A percentile compares a stretch with the other conserved stretches of the same genome.
Conservation (phyloP, 2,888 invertebrate species). For the Troides helena region DNA sequence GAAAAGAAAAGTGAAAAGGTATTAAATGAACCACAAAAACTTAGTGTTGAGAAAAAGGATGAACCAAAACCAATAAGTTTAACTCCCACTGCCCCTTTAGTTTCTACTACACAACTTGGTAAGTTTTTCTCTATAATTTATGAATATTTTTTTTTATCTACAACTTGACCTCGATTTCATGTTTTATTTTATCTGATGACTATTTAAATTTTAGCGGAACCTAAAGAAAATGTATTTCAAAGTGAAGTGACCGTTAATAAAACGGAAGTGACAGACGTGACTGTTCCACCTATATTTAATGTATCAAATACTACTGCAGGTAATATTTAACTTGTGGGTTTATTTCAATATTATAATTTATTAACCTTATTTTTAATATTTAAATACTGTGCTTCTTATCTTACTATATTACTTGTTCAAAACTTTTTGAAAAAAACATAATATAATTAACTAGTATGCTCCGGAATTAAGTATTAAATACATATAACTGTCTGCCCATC, state of each 20-base stretch:
- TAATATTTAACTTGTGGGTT: neutral
- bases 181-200: neutral
- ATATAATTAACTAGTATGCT: too few relatives aligned
- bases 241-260: constrained; percentile 38
- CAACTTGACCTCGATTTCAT: neutral
- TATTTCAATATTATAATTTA: neutral
- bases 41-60: constrained; percentile 40
- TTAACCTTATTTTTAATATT: too few relatives aligned
- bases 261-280: constrained; percentile 32
- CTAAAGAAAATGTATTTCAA: constrained; percentile 37
- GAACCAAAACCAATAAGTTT: constrained; percentile 45
- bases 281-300: constrained; percentile 45
- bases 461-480: neutral
- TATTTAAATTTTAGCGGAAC: constrained; percentile 38
- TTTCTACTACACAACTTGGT: constrained; percentile 36
- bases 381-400: too few relatives aligned
- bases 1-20: constrained; percentile 37
- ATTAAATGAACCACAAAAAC: constrained; percentile 19
- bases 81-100: constrained; percentile 39
- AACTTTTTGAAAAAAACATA: too few relatives aligned
- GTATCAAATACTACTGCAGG: constrained; percentile 40
- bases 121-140: neutral
- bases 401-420: too few relatives aligned
- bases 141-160: constrained; percentile 1
- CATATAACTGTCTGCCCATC: too few relatives aligned